These are phyloP conservation scores for Xestia rhomboidea DNA, from an alignment of 2,888 invertebrate genomes.

Conservation along the genomic window DNA sequence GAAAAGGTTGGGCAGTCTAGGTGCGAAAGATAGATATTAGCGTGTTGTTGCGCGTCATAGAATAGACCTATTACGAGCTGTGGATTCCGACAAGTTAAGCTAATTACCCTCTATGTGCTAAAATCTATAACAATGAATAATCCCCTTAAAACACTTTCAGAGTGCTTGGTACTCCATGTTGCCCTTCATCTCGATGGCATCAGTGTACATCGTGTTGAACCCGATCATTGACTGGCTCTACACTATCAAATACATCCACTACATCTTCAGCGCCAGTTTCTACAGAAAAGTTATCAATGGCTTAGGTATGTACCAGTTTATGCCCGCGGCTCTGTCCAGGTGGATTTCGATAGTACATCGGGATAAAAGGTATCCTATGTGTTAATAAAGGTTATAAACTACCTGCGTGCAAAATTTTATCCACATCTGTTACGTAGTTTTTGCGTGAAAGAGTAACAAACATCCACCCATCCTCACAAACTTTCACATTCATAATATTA, in stretches of 20 bases:
- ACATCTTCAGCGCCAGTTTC: conserved; percentile 76
- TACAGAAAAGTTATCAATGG: conserved; percentile 82
- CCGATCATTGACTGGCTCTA: conserved; percentile 78
- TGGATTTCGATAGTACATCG: too few species aligned
- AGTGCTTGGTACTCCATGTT: conserved; percentile 73
- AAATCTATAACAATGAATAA: neutral
- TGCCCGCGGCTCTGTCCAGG: too few species aligned
- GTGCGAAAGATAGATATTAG: neutral
- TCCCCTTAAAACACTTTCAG: conserved; percentile 67
- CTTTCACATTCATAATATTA: too few species aligned
- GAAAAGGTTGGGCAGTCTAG: neutral
- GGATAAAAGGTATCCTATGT: too few species aligned
- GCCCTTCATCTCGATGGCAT: conserved; percentile 76
- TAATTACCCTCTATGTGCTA: neutral
- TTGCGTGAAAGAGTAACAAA: too few species aligned
- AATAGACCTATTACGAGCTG: neutral
- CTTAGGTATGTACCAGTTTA: conserved; percentile 71
- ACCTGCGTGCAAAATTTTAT: too few species aligned
- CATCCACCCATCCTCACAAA: too few species aligned
- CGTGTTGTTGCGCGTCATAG: neutral
- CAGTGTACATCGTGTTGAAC: conserved; percentile 69
- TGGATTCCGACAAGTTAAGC: neutral
- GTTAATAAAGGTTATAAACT: too few species aligned
- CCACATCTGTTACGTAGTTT: too few species aligned
- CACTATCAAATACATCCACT: conserved; percentile 72